phyloP scores from a whole-genome alignment of 2,113 vertebrate genomes.

The Podiceps cristatus region DNA sequence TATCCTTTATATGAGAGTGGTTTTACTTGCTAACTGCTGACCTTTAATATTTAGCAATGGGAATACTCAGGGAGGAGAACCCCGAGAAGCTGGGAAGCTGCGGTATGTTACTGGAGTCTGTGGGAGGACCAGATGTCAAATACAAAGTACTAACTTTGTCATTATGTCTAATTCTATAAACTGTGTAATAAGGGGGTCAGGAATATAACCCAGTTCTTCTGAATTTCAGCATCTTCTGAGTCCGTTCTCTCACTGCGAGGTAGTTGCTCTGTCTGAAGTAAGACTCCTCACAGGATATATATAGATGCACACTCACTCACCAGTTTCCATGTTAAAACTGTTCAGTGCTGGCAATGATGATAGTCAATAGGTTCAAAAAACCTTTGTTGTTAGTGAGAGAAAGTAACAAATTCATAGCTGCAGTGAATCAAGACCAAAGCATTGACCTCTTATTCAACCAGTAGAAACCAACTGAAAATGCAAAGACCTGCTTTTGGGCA shows the following conservation, averaged over 20 bases:
- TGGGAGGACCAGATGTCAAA: background rate
- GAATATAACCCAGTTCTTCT: background rate
- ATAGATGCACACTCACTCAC: background rate
- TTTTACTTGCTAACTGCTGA: background rate
- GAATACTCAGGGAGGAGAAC: background rate
- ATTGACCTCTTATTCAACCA: background rate
- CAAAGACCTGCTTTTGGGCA: background rate
- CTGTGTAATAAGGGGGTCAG: background rate
- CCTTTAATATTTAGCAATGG: background rate
- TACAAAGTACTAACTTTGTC: background rate
- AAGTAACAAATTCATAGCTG: background rate
- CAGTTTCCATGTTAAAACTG: background rate
- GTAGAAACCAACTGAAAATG: background rate
- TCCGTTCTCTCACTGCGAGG: background rate
- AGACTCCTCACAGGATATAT: background rate
- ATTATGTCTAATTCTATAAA: constrained; percentile 14
- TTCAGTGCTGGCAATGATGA: background rate
- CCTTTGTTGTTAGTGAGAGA: background rate
- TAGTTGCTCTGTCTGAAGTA: background rate
- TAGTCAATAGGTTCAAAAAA: background rate
- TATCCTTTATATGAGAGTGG: background rate
- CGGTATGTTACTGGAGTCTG: background rate
- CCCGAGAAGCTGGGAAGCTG: background rate
- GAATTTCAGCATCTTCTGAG: background rate
- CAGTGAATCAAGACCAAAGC: background rate